A percentile compares a stretch with the other conserved stretches of the same genome.
These are phyloP conservation scores for Scelioninae gen. 2 DNA, from an alignment of 2,888 invertebrate species.

Conservation along the genomic window DNA sequence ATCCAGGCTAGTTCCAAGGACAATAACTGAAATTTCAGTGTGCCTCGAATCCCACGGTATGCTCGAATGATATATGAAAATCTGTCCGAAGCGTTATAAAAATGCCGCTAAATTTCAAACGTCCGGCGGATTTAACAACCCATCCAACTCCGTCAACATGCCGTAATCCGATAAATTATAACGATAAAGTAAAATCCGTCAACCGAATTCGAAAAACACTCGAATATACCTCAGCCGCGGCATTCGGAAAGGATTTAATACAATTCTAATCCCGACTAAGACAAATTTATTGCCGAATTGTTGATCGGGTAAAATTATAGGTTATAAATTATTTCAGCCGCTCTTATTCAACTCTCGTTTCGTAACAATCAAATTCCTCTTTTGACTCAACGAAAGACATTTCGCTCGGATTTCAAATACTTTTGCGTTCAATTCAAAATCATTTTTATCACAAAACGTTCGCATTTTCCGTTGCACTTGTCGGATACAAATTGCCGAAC, in stretches of 20 bases:
- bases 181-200: conserved; percentile 42
- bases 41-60: conserved; percentile 28
- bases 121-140: conserved; percentile 40
- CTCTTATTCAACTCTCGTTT: background rate
- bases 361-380: too few species aligned
- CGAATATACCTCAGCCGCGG: conserved; percentile 3
- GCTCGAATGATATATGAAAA: conserved; percentile 52
- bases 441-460: too few species aligned
- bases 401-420: too few species aligned
- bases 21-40: conserved; percentile 52
- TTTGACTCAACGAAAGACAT: too few species aligned
- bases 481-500: too few species aligned
- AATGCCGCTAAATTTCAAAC: conserved; percentile 51
- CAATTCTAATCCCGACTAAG: conserved; percentile 30
- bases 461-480: too few species aligned
- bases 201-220: conserved; percentile 8
- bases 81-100: conserved; percentile 47
- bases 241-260: conserved; percentile 18
- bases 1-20: too few species aligned
- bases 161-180: conserved; percentile 56
- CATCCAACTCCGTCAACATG: conserved; percentile 47
- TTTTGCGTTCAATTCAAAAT: too few species aligned
- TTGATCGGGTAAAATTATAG: background rate
- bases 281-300: conserved; percentile 32
- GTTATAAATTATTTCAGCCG: too few species aligned